Evolutionary conservation across 2,113 vertebrate genomes (phyloP), one percentile per base, ranked within the genome.

Genomic region (Antechinus flavipes): DNA sequence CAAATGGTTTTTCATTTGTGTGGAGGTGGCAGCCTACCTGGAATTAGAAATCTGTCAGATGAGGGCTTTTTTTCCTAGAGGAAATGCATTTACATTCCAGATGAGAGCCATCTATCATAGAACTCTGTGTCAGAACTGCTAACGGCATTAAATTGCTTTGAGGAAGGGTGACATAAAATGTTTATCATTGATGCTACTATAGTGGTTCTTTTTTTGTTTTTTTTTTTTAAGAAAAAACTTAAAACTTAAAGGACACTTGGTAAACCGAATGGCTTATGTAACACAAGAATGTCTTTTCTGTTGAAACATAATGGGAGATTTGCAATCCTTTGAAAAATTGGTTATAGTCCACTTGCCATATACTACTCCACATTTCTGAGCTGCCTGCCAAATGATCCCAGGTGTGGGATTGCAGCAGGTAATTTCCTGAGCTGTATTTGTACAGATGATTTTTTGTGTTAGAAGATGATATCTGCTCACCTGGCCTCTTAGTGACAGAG

Each of bases 401-500:
- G 99, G 99, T 99, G 99, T 99, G 99, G 99, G 98, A 98, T 99
- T 99, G 98, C 99, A 99, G 99, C 98, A 98, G 98, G 99, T 99
- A 99, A 99, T 99, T 99, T 99, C 99, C 99, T 99, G 98, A 95
- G 90, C 97, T 94, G 97, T 98, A 93, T 98, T 98, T 98, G 97
- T 98, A 98, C 94, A 98, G 99, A 98, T 99, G 99, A 99, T 99
- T 99, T 99, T 99, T 98, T 99, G 98, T 98, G 99, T 98, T 98
- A 97, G 98, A 98, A 99, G 99, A 99, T 99, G 98, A 99, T 99
- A 99, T 99, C 99, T 89, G 98, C 98, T 99, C 99, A 99, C 99
- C 99, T 99, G 99, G 99, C 98, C 97, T 97, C 96, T 98, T 96
- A 22, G 98, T 98, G 98, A 99, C 99, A 99, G 99, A 99, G 99